Evolutionary conservation across 1,140 invertebrate species (phyloP), one percentile per base, ranked within the genome.

Genomic region (Neuroterus valhalla): DNA sequence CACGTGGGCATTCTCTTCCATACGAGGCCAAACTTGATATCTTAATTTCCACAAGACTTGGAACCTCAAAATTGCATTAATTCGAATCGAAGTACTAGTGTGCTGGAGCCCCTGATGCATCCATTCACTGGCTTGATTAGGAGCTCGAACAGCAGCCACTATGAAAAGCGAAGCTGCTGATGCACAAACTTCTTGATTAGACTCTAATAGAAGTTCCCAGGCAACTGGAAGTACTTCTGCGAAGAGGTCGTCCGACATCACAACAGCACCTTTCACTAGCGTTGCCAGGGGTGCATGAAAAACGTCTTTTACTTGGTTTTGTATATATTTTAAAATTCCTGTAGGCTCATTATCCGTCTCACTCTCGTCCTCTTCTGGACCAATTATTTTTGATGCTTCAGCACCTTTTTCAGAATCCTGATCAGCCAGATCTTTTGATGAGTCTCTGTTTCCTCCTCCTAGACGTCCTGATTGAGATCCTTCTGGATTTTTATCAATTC

Each of bases 21-120:
- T 98, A 75, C 98, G 92, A 0, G 97, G 96, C 98, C 98, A 99
- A 6, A 98, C 97, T 92, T 99, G 98, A 88, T 98, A 98, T n/a
- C 99, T 92, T 79, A 96, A 94, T 85, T 97, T 97, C 98, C 98
- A 99, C 44, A 99, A 91, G 10, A 96, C 94, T 92, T 98, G 95
- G 91, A 99, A 99, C 76, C 96, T 95, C 46, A 98, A 88, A 76
- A 97, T 93, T 2, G 96, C 94, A 84, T 94, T 94, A 46, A 96
- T 95, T 75, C 96, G 89, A 42, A 93, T 92, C 31, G 93, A 91
- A 0, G 96, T 93, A 84, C 97, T 96, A 52, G 93, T 91, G 89
- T 98, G 94, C 67, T 96, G 94, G 42, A 99, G 90, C 55, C 97
- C 95, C 46, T 93, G 92, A 70, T 96, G 94, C 93, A 99, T 97